Percentiles rank a stretch among this genome's conserved stretches.
Evolutionary conservation across 2,888 invertebrate species (phyloP).

Genomic region (Clivina fossor): DNA sequence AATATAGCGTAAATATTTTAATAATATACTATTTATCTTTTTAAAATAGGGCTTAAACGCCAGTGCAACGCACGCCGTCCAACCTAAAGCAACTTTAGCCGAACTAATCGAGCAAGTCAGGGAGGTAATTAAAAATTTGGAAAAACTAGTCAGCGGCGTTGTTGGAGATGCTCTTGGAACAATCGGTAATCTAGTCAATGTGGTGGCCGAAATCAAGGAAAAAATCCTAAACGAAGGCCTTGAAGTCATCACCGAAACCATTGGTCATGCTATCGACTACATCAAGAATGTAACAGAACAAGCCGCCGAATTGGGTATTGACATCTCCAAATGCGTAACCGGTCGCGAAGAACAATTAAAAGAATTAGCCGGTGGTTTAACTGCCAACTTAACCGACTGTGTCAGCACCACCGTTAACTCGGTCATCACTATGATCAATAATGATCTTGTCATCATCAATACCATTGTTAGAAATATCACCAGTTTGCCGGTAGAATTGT

Average conservation of each 20-base stretch:
- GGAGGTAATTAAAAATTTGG: neutral
- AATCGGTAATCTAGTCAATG: neutral
- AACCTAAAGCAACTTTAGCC: too few species aligned
- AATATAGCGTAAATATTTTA: too few species aligned
- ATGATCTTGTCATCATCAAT: neutral
- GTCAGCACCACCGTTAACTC: neutral
- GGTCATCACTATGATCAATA: neutral
- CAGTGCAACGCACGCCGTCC: too few species aligned
- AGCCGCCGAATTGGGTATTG: slow-evolving; percentile 3
- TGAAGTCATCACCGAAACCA: neutral
- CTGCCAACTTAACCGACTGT: neutral
- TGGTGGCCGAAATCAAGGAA: neutral
- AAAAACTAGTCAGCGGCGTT: neutral
- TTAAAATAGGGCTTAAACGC: too few species aligned
- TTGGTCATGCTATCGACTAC: neutral
- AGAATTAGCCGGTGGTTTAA: neutral
- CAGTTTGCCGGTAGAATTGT: neutral
- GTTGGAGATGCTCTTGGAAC: neutral
- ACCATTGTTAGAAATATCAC: neutral
- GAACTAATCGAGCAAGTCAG: slow-evolving; percentile 3
- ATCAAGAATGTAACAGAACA: neutral
- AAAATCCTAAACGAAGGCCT: neutral
- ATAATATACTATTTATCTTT: too few species aligned
- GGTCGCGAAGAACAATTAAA: slow-evolving; percentile 2
- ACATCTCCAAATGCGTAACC: neutral